phyloP scores from a whole-genome alignment of 2,888 invertebrate species.

The Ectobius pallidus region DNA sequence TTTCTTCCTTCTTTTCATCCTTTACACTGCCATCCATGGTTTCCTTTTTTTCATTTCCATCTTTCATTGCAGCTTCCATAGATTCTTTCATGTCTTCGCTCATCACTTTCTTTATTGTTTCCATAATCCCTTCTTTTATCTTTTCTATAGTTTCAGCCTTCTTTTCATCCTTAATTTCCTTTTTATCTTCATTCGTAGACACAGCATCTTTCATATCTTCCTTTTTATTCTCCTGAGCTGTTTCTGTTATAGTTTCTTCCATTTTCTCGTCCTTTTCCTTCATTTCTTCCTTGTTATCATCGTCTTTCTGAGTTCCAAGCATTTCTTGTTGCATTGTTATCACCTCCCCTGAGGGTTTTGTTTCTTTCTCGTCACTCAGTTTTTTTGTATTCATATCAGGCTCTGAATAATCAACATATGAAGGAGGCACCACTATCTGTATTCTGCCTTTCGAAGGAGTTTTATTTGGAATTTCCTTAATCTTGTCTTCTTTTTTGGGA shows the following conservation, averaged over 20 bases:
- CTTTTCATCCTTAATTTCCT: not conserved
- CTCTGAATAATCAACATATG: too few relatives aligned
- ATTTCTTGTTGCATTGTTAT: slow-evolving; percentile 10
- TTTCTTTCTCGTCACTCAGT: slow-evolving; percentile 2
- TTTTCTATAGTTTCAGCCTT: not conserved
- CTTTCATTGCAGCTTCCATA: slow-evolving; percentile 43
- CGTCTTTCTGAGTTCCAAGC: not conserved
- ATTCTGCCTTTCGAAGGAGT: not conserved
- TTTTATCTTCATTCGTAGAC: not conserved
- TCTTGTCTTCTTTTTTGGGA: too few relatives aligned
- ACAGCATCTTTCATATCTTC: not conserved
- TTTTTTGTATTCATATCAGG: not conserved
- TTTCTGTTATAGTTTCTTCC: not conserved
- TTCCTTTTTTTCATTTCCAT: slow-evolving; percentile 51
- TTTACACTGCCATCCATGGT: slow-evolving; percentile 43
- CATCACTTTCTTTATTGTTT: slow-evolving; percentile 44
- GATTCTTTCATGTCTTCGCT: slow-evolving; percentile 30
- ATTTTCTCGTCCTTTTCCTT: not conserved
- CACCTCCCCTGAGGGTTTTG: not conserved
- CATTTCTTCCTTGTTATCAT: not conserved
- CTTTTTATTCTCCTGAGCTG: not conserved
- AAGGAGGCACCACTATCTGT: too few relatives aligned
- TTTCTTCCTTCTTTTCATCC: slow-evolving; percentile 42
- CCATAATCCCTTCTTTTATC: not conserved
- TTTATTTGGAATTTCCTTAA: too few relatives aligned